phyloP scores from a whole-genome alignment of 2,888 invertebrate genomes.

The Nemotelus nigrinus region DNA sequence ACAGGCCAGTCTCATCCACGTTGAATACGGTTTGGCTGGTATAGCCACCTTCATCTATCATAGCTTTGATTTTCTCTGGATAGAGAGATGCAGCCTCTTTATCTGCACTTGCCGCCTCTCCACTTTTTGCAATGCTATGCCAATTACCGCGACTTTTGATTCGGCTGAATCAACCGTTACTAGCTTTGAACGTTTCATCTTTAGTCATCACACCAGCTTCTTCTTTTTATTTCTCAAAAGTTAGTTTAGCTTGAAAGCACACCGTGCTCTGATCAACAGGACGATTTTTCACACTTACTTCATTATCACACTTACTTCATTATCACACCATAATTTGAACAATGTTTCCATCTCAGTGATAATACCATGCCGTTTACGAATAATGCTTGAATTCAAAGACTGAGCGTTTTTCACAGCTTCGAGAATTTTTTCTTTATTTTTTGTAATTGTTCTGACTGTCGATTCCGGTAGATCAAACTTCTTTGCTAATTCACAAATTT shows the following conservation, averaged over 20 bases:
- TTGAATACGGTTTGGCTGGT: constrained; percentile 18
- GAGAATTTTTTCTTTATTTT: constrained; percentile 1
- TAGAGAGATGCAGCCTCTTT: constrained; percentile 18
- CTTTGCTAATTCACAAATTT: constrained; percentile 35
- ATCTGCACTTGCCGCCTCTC: not conserved
- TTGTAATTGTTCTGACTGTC: constrained; percentile 26
- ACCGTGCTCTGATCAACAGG: constrained; percentile 12
- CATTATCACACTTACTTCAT: not conserved
- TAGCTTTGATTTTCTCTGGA: constrained; percentile 9
- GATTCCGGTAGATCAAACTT: constrained; percentile 31
- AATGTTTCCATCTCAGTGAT: constrained; percentile 6
- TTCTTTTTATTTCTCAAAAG: constrained; percentile 9
- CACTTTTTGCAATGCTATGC: constrained; percentile 24
- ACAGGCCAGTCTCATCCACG: too few species aligned
- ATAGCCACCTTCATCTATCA: constrained; percentile 8
- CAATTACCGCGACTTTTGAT: constrained; percentile 10
- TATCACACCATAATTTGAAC: too few species aligned
- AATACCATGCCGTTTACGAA: constrained; percentile 7
- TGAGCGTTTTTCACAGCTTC: constrained; percentile 43
- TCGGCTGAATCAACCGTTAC: constrained; percentile 14
- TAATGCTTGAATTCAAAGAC: constrained; percentile 16
- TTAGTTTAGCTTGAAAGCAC: not conserved
- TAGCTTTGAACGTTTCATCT: not conserved
- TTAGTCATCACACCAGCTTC: not conserved
- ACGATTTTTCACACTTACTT: not conserved